phyloP scores from a whole-genome alignment of 2,797 vertebrate genomes.

The Chrysocyon brachyurus region DNA sequence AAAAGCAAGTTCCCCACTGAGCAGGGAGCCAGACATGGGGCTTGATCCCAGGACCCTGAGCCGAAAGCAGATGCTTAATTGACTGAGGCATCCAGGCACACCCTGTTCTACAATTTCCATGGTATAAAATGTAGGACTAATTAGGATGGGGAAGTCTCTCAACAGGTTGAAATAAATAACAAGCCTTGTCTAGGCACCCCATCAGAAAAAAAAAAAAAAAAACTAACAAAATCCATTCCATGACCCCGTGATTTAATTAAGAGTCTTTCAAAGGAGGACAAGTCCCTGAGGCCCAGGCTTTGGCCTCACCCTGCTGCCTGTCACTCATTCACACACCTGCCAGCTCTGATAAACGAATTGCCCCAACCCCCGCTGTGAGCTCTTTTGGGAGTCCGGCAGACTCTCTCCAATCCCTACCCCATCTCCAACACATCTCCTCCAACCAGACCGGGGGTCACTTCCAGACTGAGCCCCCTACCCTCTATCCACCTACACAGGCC shows the following conservation, averaged over 20 bases:
- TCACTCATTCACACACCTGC: neutral
- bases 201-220: neutral
- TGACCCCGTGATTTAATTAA: neutral
- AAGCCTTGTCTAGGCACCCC: neutral
- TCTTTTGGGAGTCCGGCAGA: neutral
- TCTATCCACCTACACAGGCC: neutral
- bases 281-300: neutral
- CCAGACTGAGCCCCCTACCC: neutral
- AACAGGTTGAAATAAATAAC: slow-evolving; percentile 27
- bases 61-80: too few relatives aligned
- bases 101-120: neutral
- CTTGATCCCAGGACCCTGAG: too few relatives aligned
- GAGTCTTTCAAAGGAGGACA: neutral
- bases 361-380: neutral
- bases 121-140: neutral
- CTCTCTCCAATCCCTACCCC: neutral
- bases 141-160: neutral
- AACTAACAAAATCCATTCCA: neutral
- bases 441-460: neutral
- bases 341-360: neutral
- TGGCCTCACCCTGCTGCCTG: neutral
- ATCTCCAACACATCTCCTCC: neutral
- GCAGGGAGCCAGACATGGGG: too few relatives aligned
- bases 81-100: too few relatives aligned
- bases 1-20: too few relatives aligned